A percentile compares a stretch with the other conserved stretches of the same genome.
Conservation (phyloP, 2,888 invertebrate genomes). For the Tuta absoluta region DNA sequence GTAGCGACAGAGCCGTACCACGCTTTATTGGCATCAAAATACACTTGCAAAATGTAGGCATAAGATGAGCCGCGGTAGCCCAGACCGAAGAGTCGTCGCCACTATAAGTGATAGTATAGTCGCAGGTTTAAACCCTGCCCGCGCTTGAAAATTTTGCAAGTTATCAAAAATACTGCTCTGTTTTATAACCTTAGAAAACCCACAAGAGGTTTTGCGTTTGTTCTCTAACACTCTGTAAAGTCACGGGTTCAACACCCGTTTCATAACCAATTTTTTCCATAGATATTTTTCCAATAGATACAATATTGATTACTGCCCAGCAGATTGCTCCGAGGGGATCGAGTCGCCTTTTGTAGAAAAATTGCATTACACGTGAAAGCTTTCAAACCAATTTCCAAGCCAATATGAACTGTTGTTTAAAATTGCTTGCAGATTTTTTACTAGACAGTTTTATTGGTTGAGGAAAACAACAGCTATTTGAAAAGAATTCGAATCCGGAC, state of each 20-base stretch:
- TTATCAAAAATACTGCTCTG: too few relatives aligned
- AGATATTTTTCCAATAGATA: background rate
- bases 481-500: background rate
- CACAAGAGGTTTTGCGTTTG: too few relatives aligned
- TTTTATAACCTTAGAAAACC: too few relatives aligned
- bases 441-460: background rate
- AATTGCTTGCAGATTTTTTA: background rate
- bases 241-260: background rate
- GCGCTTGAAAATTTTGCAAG: too few relatives aligned
- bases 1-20: too few relatives aligned
- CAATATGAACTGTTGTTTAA: background rate
- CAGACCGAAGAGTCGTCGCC: too few relatives aligned
- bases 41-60: too few relatives aligned
- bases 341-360: background rate
- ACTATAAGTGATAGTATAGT: too few relatives aligned
- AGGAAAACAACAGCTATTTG: background rate
- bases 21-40: too few relatives aligned
- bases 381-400: background rate
- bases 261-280: background rate
- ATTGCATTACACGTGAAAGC: constrained; percentile 18
- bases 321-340: constrained; percentile 9
- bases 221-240: too few relatives aligned
- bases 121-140: too few relatives aligned
- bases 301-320: constrained; percentile 11
- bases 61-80: too few relatives aligned